Percentiles rank a stretch among this genome's conserved stretches.
These are phyloP conservation scores for Aphelinus atriplicis DNA, from an alignment of 1,140 invertebrate species.

Conservation along the genomic window DNA sequence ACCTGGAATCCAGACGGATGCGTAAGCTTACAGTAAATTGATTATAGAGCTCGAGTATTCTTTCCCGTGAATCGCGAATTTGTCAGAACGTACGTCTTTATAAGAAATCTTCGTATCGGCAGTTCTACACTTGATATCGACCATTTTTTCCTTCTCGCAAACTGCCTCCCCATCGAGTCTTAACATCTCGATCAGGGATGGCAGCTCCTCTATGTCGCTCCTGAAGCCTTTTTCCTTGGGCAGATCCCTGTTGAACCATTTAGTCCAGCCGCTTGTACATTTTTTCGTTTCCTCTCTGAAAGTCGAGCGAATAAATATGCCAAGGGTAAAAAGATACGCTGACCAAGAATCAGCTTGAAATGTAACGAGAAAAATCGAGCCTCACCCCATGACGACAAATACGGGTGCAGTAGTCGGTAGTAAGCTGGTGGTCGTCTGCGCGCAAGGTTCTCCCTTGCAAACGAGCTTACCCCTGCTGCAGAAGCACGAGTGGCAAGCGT, in stretches of 20 bases:
- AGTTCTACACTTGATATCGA: conserved; percentile 79
- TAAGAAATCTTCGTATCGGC: conserved; percentile 69
- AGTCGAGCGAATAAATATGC: conserved; percentile 12
- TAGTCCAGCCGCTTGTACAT: conserved; percentile 77
- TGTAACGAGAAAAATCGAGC: too few relatives aligned
- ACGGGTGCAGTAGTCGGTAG: conserved; percentile 45
- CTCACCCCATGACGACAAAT: too few relatives aligned
- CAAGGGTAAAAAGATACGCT: too few relatives aligned
- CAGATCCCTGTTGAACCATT: conserved; percentile 76
- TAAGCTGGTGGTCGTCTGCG: conserved; percentile 44
- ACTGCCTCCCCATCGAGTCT: conserved; percentile 60
- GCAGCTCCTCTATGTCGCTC: conserved; percentile 73
- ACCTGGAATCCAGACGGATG: conserved; percentile 51
- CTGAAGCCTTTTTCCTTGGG: conserved; percentile 59
- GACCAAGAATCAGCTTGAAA: too few relatives aligned
- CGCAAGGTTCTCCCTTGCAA: conserved; percentile 77
- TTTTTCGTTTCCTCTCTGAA: conserved; percentile 55
- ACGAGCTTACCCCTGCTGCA: conserved; percentile 75
- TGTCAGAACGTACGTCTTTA: conserved; percentile 62
- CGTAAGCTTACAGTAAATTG: too few relatives aligned
- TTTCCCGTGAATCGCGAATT: too few relatives aligned
- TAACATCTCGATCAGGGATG: conserved; percentile 65
- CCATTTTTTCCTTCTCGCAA: conserved; percentile 72
- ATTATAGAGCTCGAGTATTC: too few relatives aligned
- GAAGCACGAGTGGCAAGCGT: conserved; percentile 81